Percentiles rank a stretch among this genome's conserved stretches.
Evolutionary conservation across 2,888 invertebrate species (phyloP).

Genomic region (Oxytorus armatus): DNA sequence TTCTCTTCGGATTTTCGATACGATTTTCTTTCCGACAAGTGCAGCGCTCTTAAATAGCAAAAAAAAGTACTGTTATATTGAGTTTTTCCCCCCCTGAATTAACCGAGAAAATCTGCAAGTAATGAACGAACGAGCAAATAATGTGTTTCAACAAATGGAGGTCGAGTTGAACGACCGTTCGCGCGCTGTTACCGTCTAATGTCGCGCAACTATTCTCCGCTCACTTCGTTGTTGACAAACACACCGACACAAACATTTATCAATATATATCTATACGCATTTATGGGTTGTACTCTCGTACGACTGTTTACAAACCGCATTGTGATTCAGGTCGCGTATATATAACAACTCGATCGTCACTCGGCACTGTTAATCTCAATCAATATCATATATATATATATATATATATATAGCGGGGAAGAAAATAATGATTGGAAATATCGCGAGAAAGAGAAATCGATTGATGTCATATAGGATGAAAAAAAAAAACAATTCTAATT

Average conservation of each 20-base stretch:
- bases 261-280: constrained; percentile 12
- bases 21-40: too few species aligned
- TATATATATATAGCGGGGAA: too few species aligned
- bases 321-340: constrained; percentile 52
- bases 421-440: constrained; percentile 14
- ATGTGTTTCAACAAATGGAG: constrained; percentile 56
- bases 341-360: constrained; percentile 36
- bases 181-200: constrained; percentile 25
- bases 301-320: constrained; percentile 51
- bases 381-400: constrained; percentile 1
- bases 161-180: constrained; percentile 64
- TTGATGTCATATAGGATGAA: neutral
- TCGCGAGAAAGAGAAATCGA: constrained; percentile 16
- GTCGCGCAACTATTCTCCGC: constrained; percentile 56
- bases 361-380: constrained; percentile 36
- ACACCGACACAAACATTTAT: constrained; percentile 19
- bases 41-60: too few species aligned
- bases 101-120: neutral
- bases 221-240: constrained; percentile 60
- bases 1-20: too few species aligned
- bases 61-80: too few species aligned
- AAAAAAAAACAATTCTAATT: neutral
- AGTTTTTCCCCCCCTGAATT: neutral
- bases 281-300: constrained; percentile 11
- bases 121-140: constrained; percentile 21